Conservation (phyloP, 2,888 invertebrate genomes). For the Aquatica leii region DNA sequence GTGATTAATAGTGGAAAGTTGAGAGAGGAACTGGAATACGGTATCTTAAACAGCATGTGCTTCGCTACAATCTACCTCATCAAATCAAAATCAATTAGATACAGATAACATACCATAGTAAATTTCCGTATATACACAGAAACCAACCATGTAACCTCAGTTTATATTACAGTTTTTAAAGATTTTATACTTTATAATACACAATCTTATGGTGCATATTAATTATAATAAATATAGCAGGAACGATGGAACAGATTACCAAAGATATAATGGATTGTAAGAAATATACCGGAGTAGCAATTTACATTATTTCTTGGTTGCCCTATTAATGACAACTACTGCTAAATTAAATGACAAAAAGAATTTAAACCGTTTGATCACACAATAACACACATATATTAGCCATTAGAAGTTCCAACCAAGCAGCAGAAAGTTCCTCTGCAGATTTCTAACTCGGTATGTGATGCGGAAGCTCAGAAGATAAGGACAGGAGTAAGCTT, state of each 20-base stretch:
- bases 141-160: conserved; percentile 56
- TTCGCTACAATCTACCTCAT: conserved; percentile 60
- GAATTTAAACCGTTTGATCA: conserved; percentile 4
- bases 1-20: conserved; percentile 52
- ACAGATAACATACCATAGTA: conserved; percentile 55
- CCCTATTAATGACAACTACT: conserved; percentile 15
- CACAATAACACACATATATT: conserved; percentile 21
- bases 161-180: conserved; percentile 38
- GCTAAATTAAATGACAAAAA: conserved; percentile 15
- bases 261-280: conserved; percentile 33
- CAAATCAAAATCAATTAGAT: conserved; percentile 59
- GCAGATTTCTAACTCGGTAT: conserved; percentile 43
- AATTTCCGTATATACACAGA: conserved; percentile 58
- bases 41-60: conserved; percentile 58
- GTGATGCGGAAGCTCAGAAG: conserved; percentile 40
- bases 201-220: conserved; percentile 35
- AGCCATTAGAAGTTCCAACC: conserved; percentile 27
- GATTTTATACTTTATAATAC: conserved; percentile 25
- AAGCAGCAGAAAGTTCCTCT: conserved; percentile 49
- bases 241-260: conserved; percentile 20
- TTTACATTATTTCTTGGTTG: conserved; percentile 32
- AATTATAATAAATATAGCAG: conserved; percentile 23
- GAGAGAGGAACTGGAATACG: conserved; percentile 54
- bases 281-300: conserved; percentile 17
- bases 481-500: conserved; percentile 30